A percentile compares a stretch with the other conserved stretches of the same genome.
Conservation (phyloP, 2,113 vertebrate genomes). For the Antechinus flavipes region DNA sequence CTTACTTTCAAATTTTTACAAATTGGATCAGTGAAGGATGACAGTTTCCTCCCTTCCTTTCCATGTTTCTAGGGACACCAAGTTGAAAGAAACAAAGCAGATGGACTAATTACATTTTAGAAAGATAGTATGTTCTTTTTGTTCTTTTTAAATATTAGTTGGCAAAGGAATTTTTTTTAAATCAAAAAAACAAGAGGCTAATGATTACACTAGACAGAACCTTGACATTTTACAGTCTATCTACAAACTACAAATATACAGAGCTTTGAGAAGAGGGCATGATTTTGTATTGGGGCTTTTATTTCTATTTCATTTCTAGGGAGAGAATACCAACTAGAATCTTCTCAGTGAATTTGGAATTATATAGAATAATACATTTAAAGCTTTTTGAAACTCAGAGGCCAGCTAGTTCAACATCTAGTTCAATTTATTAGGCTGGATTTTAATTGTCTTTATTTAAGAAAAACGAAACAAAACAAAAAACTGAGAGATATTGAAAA, state of each 20-base stretch:
- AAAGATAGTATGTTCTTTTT: conserved; percentile 33
- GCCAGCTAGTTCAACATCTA: background rate
- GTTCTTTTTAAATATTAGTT: conserved; percentile 57
- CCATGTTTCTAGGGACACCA: conserved; percentile 47
- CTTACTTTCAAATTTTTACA: conserved; percentile 61
- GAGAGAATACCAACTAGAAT: background rate
- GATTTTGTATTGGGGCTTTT: background rate
- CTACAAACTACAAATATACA: background rate
- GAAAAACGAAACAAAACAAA: too few species aligned
- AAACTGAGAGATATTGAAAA: background rate
- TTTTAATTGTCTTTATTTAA: background rate
- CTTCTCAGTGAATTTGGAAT: background rate
- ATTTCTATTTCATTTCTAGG: background rate
- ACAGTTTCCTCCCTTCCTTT: conserved; percentile 45
- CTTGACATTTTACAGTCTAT: background rate
- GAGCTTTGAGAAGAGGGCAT: background rate
- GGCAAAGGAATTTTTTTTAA: conserved; percentile 42
- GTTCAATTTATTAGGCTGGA: background rate
- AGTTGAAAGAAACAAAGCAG: conserved; percentile 48
- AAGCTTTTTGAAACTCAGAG: background rate
- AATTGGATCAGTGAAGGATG: conserved; percentile 42
- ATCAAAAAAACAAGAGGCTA: conserved; percentile 46
- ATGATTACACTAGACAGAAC: conserved; percentile 15
- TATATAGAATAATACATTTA: background rate
- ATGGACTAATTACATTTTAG: conserved; percentile 61